A percentile compares a stretch with the other conserved stretches of the same genome.
These are phyloP conservation scores for Leptocoma aspasia DNA, from an alignment of 2,113 vertebrate genomes.

Conservation along the genomic window DNA sequence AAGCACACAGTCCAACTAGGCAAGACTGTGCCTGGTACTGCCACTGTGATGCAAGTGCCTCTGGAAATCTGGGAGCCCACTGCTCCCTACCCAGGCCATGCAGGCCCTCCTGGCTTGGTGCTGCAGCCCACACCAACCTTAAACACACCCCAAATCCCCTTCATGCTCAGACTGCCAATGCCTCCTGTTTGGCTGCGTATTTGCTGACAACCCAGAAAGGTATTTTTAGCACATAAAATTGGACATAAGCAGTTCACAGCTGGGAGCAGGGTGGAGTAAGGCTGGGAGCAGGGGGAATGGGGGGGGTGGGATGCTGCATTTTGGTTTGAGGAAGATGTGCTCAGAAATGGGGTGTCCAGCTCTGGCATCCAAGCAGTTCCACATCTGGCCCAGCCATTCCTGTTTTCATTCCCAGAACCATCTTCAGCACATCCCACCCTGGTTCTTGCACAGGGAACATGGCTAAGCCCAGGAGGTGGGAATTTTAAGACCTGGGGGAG, in stretches of 20 bases:
- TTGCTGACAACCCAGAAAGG: background rate
- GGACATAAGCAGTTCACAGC: background rate
- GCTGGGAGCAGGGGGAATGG: background rate
- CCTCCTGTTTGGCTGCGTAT: background rate
- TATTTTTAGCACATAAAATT: conserved; percentile 9
- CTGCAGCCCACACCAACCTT: background rate
- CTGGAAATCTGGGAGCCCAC: background rate
- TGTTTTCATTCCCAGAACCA: background rate
- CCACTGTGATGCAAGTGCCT: fast-evolving
- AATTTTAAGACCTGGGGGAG: background rate
- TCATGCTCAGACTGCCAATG: background rate
- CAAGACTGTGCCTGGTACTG: background rate
- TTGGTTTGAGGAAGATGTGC: background rate
- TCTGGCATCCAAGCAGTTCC: background rate
- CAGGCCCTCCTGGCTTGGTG: background rate
- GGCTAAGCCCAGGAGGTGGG: background rate
- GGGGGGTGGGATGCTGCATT: fast-evolving
- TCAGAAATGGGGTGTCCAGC: background rate
- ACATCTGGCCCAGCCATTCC: background rate
- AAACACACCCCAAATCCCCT: background rate
- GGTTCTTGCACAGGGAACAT: background rate
- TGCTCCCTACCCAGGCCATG: background rate
- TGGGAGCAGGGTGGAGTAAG: background rate
- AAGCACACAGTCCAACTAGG: background rate
- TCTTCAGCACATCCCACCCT: background rate